Conservation (phyloP, 2,797 vertebrate species). For the Phalloptychus januarius region DNA sequence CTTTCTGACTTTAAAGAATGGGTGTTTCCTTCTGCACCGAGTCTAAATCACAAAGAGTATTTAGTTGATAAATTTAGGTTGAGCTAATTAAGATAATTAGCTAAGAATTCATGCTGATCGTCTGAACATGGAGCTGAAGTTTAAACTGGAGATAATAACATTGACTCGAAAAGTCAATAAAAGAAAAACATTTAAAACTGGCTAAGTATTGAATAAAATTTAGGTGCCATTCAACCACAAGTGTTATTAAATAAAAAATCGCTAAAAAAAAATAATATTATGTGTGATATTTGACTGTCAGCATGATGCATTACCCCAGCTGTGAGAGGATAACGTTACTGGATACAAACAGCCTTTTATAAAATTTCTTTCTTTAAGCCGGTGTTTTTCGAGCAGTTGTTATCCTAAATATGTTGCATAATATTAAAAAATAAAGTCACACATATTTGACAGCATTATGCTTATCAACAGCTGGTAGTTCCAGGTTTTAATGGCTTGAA, state of each 20-base stretch:
- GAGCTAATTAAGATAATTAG: constrained; percentile 13
- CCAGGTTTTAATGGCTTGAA: not conserved
- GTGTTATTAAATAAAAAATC: constrained; percentile 4
- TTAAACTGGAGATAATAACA: not conserved
- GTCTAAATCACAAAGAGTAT: constrained; percentile 3
- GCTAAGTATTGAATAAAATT: not conserved
- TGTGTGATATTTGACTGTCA: constrained; percentile 7
- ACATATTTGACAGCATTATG: not conserved
- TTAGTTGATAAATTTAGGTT: constrained; percentile 14
- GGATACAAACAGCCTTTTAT: constrained; percentile 4
- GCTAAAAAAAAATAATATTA: not conserved
- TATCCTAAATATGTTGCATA: constrained; percentile 1
- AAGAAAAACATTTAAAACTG: not conserved
- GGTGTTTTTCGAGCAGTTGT: constrained; percentile 1
- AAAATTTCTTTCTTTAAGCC: not conserved
- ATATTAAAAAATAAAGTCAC: not conserved
- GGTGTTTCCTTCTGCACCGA: constrained; percentile 7
- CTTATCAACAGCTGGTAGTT: not conserved
- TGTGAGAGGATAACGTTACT: constrained; percentile 12
- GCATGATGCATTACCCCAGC: constrained; percentile 7
- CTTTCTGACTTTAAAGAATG: not conserved
- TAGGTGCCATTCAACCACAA: not conserved
- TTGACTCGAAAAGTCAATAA: not conserved
- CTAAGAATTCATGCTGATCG: not conserved
- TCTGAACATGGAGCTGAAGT: not conserved